Base-by-base conservation (phyloP, 2,797 vertebrate genomes). In the Trematomus bernacchii region DNA sequence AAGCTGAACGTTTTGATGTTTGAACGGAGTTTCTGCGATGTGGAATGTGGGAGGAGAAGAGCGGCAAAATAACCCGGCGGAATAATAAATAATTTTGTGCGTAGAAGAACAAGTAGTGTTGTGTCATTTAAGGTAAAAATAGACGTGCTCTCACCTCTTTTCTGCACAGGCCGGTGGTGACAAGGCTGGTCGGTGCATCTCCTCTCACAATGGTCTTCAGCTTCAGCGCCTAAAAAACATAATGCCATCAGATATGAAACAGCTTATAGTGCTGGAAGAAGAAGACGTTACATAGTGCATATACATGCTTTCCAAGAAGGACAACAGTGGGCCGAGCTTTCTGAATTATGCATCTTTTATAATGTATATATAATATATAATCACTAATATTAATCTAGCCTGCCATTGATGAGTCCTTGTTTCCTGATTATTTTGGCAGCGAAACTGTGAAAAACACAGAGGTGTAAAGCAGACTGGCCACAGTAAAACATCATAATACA, bases 201-300 rank as follows among this genome's bases (percentile, higher is more conserved):
- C 97, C 98, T 96, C 96, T 95, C 62, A 99, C 97, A 6, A 98
- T 96, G 75, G 97, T 99, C 93, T 99, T 99, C 91, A 99, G 93
- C 91, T 99, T 99, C 80, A 99, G 89, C 14, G 97, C 98, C 98
- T 99, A 7, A 82, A 70, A 87, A 7, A 85, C 19, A 16, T 87
- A 48, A 72, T 0, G 59, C 44, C 21, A 63, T 60, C 40, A 59
- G 15, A 68, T 62, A 19, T 54, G 11, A 60, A 16, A 59, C 16
- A 37, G 15, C 33, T 18, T 27, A 50, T 19, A 65, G 33, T 13
- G n/a, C 40, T 44, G 50, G 33, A 66, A 3, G 43, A 57, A 30
- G 15, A 9, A 11, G 33, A 7, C 6, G 33, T 37, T 9, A 37
- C 33, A 37, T 37, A 37, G 33, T 21, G 40, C 66, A 37, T 18